A percentile compares a stretch with the other conserved stretches of the same genome.
phyloP scores from a whole-genome alignment of 2,888 invertebrate species.

The Cyclophora albipunctata region DNA sequence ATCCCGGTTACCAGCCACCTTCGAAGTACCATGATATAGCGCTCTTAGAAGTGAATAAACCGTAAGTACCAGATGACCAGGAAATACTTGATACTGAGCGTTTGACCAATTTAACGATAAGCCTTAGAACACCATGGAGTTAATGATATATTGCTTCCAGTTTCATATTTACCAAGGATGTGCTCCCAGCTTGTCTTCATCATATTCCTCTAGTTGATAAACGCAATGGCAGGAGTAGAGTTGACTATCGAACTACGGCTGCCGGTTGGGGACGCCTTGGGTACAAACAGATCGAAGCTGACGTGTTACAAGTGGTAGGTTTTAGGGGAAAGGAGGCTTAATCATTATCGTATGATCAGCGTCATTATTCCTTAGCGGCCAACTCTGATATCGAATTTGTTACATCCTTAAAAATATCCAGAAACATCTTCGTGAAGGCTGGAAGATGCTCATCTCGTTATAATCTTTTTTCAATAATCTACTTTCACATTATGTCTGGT shows the following conservation, averaged over 20 bases:
- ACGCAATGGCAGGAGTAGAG: neutral
- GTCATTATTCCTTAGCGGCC: too few relatives aligned
- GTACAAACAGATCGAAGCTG: neutral
- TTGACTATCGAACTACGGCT: neutral
- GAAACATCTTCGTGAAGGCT: too few relatives aligned
- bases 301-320: neutral
- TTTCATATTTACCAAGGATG: neutral
- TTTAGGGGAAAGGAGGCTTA: neutral
- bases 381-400: too few relatives aligned
- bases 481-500: too few relatives aligned
- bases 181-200: neutral
- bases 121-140: neutral
- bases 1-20: constrained; percentile 19
- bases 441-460: too few relatives aligned
- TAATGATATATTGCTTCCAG: constrained; percentile 1
- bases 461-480: too few relatives aligned
- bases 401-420: too few relatives aligned
- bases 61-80: constrained; percentile 1
- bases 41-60: constrained; percentile 12
- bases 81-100: neutral
- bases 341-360: too few relatives aligned
- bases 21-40: constrained; percentile 24
- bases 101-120: neutral
- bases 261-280: neutral
- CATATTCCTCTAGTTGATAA: too few relatives aligned